Base-by-base conservation (phyloP, 1,140 invertebrate species). In the Aphaenogaster rudis region DNA sequence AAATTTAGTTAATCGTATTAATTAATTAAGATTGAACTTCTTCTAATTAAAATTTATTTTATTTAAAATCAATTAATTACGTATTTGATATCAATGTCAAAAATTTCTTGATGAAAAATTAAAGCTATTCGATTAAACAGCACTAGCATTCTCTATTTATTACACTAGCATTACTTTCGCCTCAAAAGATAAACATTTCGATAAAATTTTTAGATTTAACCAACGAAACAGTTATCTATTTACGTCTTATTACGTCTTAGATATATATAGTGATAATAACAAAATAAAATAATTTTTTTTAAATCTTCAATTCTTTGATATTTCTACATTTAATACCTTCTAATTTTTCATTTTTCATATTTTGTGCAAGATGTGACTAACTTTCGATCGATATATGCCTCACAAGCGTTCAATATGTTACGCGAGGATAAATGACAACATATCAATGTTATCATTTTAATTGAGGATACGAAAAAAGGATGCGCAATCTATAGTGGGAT, bases 401-500 rank as follows among this genome's bases (percentile, higher is more conserved):
- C 5, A 52, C 48, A 21, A 52, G 21, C 13, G 57, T 57, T 66
- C 39, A 13, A 54, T 59, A 50, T 50, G 13, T 59, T 39, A 17
- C 57, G 15, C 17, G 39, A 77, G 15, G n/a, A 52, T 28, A 28
- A 28, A 28, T 28, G 28, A 28, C 28, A 28, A 28, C 28, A 28
- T 54, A 54, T 57, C 8, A 81, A 52, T 17, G 52, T 9, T 6
- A 45, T 59, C 39, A 28, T 67, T 28, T 28, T 54, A 57, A 81
- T 59, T 45, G 39, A 72, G 13, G 11, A 15, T 77, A 45, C 61
- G 48, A 50, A 64, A 61, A 78, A 57, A 57, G 57, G 39, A 21
- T 66, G 67, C 21, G 42, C 28, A 36, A 28, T 3, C 50, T 42
- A 36, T n/a, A 72, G 64, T 45, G 45, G 66, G 33, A 88, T 88